Evolutionary conservation across 2,113 vertebrate genomes (phyloP).

Genomic region (Perca schrenkii): DNA sequence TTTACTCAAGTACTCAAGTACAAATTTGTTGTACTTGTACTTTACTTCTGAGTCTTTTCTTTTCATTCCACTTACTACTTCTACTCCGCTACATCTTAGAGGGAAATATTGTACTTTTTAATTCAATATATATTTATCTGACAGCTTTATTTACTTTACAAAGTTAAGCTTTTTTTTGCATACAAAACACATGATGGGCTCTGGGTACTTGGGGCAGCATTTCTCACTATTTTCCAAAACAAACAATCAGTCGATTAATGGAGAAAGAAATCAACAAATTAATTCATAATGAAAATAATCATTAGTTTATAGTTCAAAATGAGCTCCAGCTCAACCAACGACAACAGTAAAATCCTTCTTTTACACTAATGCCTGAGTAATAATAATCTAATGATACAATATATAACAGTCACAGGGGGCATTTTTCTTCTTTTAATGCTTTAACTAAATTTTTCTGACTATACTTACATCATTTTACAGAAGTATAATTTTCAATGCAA

Average conservation of each 20-base stretch:
- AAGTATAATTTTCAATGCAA: not conserved
- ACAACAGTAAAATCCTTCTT: not conserved
- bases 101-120: not conserved
- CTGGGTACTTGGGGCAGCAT: not conserved
- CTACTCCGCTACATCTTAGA: not conserved
- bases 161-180: not conserved
- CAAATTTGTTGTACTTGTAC: not conserved
- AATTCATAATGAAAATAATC: not conserved
- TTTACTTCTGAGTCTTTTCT: not conserved
- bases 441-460: not conserved
- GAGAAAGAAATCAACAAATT: not conserved
- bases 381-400: too few relatives aligned
- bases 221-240: not conserved
- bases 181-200: not conserved
- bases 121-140: not conserved
- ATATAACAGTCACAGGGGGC: too few relatives aligned
- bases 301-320: not conserved
- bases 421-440: too few relatives aligned
- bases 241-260: not conserved
- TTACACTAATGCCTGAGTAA: not conserved
- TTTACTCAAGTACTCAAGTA: not conserved
- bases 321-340: not conserved
- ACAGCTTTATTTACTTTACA: not conserved
- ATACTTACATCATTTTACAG: not conserved
- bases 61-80: not conserved